A percentile compares a stretch with the other conserved stretches of the same genome.
phyloP scores from a whole-genome alignment of 1,140 invertebrate species.

The Psilanteris sp. region DNA sequence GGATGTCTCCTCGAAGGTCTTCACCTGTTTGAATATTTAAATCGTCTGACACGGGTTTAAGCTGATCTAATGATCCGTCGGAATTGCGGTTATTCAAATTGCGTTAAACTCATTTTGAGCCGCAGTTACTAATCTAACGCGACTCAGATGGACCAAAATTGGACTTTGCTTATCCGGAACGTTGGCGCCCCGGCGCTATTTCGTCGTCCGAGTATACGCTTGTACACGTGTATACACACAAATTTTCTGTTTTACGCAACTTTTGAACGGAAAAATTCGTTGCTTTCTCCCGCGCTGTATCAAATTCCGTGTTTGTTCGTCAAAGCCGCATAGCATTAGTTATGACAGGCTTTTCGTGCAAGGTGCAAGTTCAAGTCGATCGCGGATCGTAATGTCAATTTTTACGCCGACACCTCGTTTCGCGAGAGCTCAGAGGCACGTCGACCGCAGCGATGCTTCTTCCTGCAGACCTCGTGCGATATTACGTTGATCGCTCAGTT shows the following conservation, averaged over 20 bases:
- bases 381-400: conserved; percentile 43
- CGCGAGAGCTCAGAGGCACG: conserved; percentile 11
- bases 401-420: conserved; percentile 49
- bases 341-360: conserved; percentile 34
- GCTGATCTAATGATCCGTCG: conserved; percentile 14
- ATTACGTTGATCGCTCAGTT: conserved; percentile 43
- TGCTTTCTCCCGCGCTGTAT: no score
- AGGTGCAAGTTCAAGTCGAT: conserved; percentile 69
- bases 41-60: conserved; percentile 3
- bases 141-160: no score
- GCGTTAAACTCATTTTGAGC: not conserved
- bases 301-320: conserved; percentile 6
- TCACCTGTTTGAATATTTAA: conserved; percentile 58
- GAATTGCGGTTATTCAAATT: conserved; percentile 18
- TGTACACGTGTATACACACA: no score
- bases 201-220: no score
- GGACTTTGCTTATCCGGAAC: no score
- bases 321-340: conserved; percentile 1
- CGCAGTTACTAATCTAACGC: no score
- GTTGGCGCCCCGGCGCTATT: no score
- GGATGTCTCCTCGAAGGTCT: conserved; percentile 34
- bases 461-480: conserved; percentile 28
- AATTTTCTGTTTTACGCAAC: no score
- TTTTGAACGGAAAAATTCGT: no score
- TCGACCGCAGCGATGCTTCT: conserved; percentile 33